Base-by-base conservation (phyloP, 2,797 vertebrate species). In the Accipiter superciliosus region DNA sequence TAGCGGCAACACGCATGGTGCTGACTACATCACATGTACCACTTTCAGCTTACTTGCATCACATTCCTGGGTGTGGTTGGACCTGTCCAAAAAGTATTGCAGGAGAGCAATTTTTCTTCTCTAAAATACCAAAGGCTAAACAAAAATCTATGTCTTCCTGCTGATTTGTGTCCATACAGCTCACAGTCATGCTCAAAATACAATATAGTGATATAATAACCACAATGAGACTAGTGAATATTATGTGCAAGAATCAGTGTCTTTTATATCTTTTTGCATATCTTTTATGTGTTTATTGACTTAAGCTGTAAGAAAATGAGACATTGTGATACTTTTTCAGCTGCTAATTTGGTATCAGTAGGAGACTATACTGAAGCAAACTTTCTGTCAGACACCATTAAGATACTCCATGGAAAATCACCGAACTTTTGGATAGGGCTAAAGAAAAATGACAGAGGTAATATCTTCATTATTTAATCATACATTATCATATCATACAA, bases 371-470 rank as follows among this genome's bases (percentile, higher is more conserved):
- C 57, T 52, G 99, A 99, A 97, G 73, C 83, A 61, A 53, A 11
- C 13, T 99, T 99, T 95, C 97, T 99, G 76, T 86, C 97, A 22
- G 95, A 98, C 49, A 98, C 97, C 70, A 26, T 98, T 55, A 98
- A 99, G 74, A 61, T 98, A 42, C 93, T 99, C 31, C 96, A 98
- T 5, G 98, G 99, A 33, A 94, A 92, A 37, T 70, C 97, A 39
- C 69, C 93, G 6, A 94, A 93, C 31, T 99, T 99, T 93, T 99
- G 99, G 99, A 97, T 98, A 18, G 99, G 99, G 37, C 78, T 99
- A 77, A 98, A 98, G 50, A 97, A 98, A 85, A 98, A 59, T 83
- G 92, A 98, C 40, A 93, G 94, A 84, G 98, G 99, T 99, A 92
- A 96, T 61, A 50, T 70, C 11, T 83, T 87, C 35, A n/a, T 49